A percentile compares a stretch with the other conserved stretches of the same genome.
Conservation (phyloP, 2,113 vertebrate genomes). For the Vimba vimba region DNA sequence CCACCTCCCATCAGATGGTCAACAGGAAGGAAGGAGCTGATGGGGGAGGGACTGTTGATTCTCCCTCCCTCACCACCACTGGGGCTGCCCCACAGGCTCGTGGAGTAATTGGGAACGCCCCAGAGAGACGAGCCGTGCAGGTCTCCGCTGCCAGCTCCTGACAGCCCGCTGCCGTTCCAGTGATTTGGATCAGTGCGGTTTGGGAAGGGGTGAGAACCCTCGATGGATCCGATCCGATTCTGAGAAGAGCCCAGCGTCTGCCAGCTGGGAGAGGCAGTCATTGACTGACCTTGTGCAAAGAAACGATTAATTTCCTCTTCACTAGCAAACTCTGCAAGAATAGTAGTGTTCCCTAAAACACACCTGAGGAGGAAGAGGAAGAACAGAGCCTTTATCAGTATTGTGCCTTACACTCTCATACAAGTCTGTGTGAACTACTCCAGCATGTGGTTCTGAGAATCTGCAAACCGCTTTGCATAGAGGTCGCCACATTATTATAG, state of each 20-base stretch:
- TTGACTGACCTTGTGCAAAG: slow-evolving; percentile 99
- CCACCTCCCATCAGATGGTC: slow-evolving; percentile 93
- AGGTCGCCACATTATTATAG: neutral
- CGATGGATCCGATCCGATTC: slow-evolving; percentile 87
- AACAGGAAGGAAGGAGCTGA: slow-evolving; percentile 95
- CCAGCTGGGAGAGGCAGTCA: slow-evolving; percentile 93
- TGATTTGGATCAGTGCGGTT: slow-evolving; percentile 92
- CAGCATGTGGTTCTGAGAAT: neutral
- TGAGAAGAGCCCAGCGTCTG: slow-evolving; percentile 91
- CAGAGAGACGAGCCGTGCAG: slow-evolving; percentile 96
- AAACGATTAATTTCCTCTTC: slow-evolving; percentile 99
- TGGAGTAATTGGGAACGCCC: slow-evolving; percentile 95
- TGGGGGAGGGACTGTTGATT: slow-evolving; percentile 93
- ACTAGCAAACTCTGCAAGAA: slow-evolving; percentile 99
- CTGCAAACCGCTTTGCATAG: neutral
- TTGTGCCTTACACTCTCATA: neutral
- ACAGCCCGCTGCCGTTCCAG: slow-evolving; percentile 93
- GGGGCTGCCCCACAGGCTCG: slow-evolving; percentile 94
- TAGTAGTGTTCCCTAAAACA: slow-evolving; percentile 99
- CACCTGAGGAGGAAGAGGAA: slow-evolving; percentile 80
- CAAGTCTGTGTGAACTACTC: neutral
- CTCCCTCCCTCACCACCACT: slow-evolving; percentile 86
- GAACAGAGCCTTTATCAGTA: neutral
- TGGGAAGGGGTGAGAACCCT: slow-evolving; percentile 91
- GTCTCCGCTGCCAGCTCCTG: slow-evolving; percentile 84